Base-by-base conservation (phyloP, 2,113 vertebrate species). In the Pachypanchax playfairii region DNA sequence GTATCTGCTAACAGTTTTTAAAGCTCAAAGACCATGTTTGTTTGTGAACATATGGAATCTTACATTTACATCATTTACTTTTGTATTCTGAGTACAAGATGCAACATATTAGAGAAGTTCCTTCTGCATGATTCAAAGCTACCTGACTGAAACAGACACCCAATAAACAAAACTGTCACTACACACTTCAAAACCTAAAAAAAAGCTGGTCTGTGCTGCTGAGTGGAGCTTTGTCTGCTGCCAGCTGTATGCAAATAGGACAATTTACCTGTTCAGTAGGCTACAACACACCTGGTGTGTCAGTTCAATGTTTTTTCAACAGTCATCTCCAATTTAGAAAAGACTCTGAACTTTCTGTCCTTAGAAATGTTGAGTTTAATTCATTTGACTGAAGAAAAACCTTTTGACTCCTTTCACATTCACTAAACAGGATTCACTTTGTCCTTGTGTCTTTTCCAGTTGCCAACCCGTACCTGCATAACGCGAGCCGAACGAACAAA, bases 401-500 rank as follows among this genome's bases (percentile, higher is more conserved):
- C 10, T 29, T 25, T 24, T 35, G 17, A 7, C 18, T 52, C 42
- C n/a, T 22, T 18, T 41, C 39, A n/a, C 33, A 4, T 12, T 35
- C 33, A 12, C 4, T 35, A 13, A 35, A 10, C 33, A 35, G 33
- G 33, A 12, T 12, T 35, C 11, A 35, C 10, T 35, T 35, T 3
- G 4, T 1, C 18, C 26, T 35, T 33, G 57, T 53, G 60, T n/a
- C 52, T 50, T 79, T 80, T 72, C 73, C 70, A 55, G 96, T 69
- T 86, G 96, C 87, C 35, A 79, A 90, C 86, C 96, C 94, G 92
- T 94, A 95, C 93, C 94, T 95, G 96, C 96, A 76, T 99, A 97
- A 99, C 97, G 97, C 96, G 97, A 99, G 97, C 97, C 97, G 96
- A 99, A 99, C 97, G 97, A 99, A 99, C 97, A 99, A 99, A 99